Base-by-base conservation (phyloP, 2,888 invertebrate species). In the Anarsia innoxiella region DNA sequence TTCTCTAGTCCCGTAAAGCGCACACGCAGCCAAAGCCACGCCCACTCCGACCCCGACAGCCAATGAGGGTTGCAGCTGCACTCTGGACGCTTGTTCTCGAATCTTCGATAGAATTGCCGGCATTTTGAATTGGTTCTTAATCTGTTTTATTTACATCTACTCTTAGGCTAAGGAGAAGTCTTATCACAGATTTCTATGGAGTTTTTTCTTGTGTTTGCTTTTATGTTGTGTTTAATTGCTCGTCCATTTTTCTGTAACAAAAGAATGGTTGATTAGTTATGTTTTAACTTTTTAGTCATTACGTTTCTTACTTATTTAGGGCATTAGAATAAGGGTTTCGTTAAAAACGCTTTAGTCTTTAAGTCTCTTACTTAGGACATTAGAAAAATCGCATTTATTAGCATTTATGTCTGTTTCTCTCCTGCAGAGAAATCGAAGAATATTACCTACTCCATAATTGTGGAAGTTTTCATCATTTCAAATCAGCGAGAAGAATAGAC, bases 101-200 rank as follows among this genome's bases (percentile, higher is more conserved):
- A 86, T 72, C 61, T 85, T 85, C 12, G 83, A 65, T 48, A 86
- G 51, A 43, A 86, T 82, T 12, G 85, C 83, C 41, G 86, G 86
- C 86, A 86, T 86, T 54, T 60, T 34, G 23, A 12, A 27, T 2
- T 36, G 19, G 23, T n/a, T n/a, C n/a, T n/a, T 16, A 31, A 2
- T 23, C 10, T 13, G n/a, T 13, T 32, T 32, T 13, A n/a, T 23
- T 32, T 13, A 23, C 2, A 8, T 33, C 11, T 12, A 36, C 12
- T 23, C 28, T 29, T 23, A 42, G 19, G 16, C 38, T 33, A 33
- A 23, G 31, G 9, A 33, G 31, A 31, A 25, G 25, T 33, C 33
- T 31, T 31, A 46, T 45, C 37, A 37, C 29, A 38, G 40, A 29
- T 26, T n/a, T 25, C 12, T 33, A 11, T 13, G 12, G 13, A 35